phyloP scores from a whole-genome alignment of 2,888 invertebrate species.

The Crossocerus cetratus region DNA sequence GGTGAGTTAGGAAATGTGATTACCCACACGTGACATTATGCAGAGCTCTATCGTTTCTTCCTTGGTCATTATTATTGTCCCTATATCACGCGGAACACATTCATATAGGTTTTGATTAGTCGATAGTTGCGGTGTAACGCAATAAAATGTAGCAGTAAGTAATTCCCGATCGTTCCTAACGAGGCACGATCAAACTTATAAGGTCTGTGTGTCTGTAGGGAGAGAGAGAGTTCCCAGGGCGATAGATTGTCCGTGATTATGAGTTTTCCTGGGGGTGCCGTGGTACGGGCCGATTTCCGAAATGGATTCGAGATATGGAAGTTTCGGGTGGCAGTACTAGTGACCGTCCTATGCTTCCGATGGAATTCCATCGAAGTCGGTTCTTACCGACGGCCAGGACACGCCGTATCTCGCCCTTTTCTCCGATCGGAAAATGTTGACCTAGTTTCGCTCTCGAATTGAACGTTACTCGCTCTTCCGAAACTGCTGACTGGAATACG shows the following conservation, averaged over 20 bases:
- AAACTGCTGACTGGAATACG: constrained; percentile 59
- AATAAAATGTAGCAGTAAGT: too few relatives aligned
- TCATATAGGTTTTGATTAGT: too few relatives aligned
- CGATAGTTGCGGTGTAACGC: too few relatives aligned
- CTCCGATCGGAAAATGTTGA: constrained; percentile 56
- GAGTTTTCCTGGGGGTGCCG: background rate
- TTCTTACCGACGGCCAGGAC: constrained; percentile 35
- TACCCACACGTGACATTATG: too few relatives aligned
- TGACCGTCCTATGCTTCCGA: background rate
- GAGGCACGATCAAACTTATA: too few relatives aligned
- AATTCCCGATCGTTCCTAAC: too few relatives aligned
- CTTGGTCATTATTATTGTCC: too few relatives aligned
- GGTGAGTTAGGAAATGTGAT: too few relatives aligned
- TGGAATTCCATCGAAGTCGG: constrained; percentile 18
- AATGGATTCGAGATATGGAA: constrained; percentile 22
- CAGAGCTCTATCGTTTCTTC: too few relatives aligned
- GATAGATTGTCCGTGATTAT: constrained; percentile 4
- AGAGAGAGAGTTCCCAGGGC: background rate
- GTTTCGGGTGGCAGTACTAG: constrained; percentile 15
- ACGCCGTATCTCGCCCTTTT: constrained; percentile 58
- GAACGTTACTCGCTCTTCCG: constrained; percentile 58
- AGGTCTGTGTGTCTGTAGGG: too few relatives aligned
- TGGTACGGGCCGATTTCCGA: background rate
- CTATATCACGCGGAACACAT: too few relatives aligned
- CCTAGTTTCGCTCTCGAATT: constrained; percentile 53